phyloP scores from a whole-genome alignment of 2,113 vertebrate genomes.

The Donacobius atricapilla region DNA sequence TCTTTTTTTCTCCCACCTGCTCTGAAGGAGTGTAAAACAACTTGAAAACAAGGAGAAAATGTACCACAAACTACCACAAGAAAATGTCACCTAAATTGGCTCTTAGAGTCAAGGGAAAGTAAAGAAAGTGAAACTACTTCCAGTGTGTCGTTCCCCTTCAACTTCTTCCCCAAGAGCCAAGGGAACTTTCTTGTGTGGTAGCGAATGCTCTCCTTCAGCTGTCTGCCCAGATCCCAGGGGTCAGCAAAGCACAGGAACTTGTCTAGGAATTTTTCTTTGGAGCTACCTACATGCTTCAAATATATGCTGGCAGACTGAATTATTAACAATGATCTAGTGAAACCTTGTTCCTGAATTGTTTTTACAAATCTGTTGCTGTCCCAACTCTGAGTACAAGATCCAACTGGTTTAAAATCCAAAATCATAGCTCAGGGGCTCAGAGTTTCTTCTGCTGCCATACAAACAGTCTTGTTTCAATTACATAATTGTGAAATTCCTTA shows the following conservation, averaged over 20 bases:
- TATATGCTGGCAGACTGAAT: background rate
- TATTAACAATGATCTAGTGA: background rate
- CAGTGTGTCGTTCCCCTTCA: background rate
- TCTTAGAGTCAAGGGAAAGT: background rate
- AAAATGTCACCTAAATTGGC: background rate
- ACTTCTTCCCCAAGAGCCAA: background rate
- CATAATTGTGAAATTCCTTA: background rate
- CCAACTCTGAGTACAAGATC: background rate
- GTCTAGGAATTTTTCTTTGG: background rate
- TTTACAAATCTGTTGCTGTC: background rate
- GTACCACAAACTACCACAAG: too few species aligned
- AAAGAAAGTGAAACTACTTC: background rate
- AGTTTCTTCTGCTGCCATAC: background rate
- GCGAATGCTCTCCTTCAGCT: fast-evolving
- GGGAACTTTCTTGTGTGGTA: background rate
- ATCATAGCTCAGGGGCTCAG: background rate
- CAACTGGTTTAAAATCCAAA: background rate
- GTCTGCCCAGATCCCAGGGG: background rate
- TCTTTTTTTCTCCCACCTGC: background rate
- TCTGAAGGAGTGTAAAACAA: background rate
- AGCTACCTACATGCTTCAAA: background rate
- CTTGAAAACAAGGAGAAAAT: background rate
- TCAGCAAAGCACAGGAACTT: background rate
- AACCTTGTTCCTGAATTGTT: background rate
- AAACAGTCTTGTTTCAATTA: background rate